Conservation (phyloP, 2,797 vertebrate species). For the Spinibarbus caldwelli region DNA sequence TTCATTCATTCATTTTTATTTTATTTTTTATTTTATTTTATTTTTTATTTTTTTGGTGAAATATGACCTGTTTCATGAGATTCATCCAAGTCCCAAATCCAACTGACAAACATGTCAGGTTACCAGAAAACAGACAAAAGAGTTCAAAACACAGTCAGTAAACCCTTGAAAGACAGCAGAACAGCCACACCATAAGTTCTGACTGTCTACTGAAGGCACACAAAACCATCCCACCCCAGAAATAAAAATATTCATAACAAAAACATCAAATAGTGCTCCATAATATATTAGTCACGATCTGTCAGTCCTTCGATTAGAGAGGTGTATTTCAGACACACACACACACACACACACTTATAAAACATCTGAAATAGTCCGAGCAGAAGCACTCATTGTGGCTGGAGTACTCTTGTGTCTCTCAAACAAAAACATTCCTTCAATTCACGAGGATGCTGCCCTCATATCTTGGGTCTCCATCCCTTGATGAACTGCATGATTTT, state of each 20-base stretch:
- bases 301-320: conserved; percentile 12
- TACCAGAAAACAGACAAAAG: conserved; percentile 21
- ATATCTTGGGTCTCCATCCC: conserved; percentile 98
- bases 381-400: conserved; percentile 1
- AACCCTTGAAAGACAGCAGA: conserved; percentile 32
- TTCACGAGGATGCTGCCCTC: conserved; percentile 45
- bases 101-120: conserved; percentile 10
- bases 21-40: background rate
- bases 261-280: conserved; percentile 42
- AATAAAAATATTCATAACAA: conserved; percentile 7
- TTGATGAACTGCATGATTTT: conserved; percentile 99
- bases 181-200: conserved; percentile 32
- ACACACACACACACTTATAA: conserved; percentile 24
- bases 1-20: background rate
- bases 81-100: background rate
- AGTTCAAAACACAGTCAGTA: conserved; percentile 10
- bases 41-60: background rate
- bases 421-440: conserved; percentile 12
- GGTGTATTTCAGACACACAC: conserved; percentile 13
- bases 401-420: background rate
- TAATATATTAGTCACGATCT: conserved; percentile 48
- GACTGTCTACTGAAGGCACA: conserved; percentile 2
- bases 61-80: background rate
- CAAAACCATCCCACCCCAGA: background rate
- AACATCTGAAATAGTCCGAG: conserved; percentile 11